Evolutionary conservation across 92 coral and sea anemone genomes (phyloP).

Genomic region (Metridium senile): DNA sequence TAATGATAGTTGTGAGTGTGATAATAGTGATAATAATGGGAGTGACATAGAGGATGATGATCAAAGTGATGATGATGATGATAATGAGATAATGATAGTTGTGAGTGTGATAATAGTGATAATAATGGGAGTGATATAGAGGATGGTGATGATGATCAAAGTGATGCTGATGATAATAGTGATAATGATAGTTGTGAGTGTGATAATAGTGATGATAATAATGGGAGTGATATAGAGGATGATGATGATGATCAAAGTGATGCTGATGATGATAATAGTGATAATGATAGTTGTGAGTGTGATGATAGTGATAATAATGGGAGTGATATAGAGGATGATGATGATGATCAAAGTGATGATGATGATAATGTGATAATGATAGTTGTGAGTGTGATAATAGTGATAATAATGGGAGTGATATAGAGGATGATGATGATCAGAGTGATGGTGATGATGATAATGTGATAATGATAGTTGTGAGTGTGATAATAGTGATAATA

Average conservation of each 20-base stretch:
- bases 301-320: neutral
- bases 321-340: neutral
- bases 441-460: neutral
- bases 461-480: neutral
- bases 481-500: neutral
- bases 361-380: neutral
- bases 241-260: neutral
- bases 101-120: neutral
- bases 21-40: neutral
- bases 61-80: neutral
- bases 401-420: no score
- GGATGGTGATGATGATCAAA: neutral
- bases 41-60: neutral
- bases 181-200: neutral
- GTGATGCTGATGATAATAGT: neutral
- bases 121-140: neutral
- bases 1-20: neutral
- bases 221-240: neutral
- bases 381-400: neutral
- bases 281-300: neutral
- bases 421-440: no score
- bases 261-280: neutral
- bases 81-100: neutral
- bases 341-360: neutral
- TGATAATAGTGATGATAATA: neutral